Percentiles rank a stretch among this genome's conserved stretches.
Evolutionary conservation across 2,797 vertebrate genomes (phyloP).

Genomic region (Labroides dimidiatus): DNA sequence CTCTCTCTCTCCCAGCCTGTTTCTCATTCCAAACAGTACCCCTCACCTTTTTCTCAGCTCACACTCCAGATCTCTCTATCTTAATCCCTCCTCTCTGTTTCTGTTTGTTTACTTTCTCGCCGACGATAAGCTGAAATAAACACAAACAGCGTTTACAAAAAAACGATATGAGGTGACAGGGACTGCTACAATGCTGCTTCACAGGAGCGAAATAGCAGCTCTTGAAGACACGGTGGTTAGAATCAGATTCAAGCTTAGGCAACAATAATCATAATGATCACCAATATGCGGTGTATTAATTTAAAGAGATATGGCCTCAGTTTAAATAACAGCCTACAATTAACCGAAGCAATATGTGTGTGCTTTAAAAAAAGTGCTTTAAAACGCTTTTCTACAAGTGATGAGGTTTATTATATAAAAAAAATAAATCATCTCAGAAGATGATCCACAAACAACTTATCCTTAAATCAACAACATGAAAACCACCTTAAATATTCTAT

Average conservation of each 20-base stretch:
- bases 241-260: constrained; percentile 1
- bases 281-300: constrained; percentile 1
- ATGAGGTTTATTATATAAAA: not conserved
- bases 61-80: constrained; percentile 16
- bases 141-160: not conserved
- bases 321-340: not conserved
- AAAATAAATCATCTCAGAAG: too few species aligned
- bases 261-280: not conserved
- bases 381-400: constrained; percentile 1
- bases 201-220: not conserved
- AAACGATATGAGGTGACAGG: not conserved
- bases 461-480: not conserved
- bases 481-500: too few species aligned
- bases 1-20: constrained; percentile 28
- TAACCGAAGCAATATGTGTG: not conserved
- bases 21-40: constrained; percentile 60
- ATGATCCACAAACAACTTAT: not conserved
- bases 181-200: not conserved
- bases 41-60: constrained; percentile 40
- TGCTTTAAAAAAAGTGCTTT: too few species aligned
- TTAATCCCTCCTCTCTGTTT: constrained; percentile 6
- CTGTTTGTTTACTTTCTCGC: constrained; percentile 3
- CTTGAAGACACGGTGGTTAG: not conserved
- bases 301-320: not conserved
- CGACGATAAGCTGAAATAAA: not conserved